Evolutionary conservation across 2,797 vertebrate genomes (phyloP), one percentile per base, ranked within the genome.

Genomic region (Dermochelys coriacea): DNA sequence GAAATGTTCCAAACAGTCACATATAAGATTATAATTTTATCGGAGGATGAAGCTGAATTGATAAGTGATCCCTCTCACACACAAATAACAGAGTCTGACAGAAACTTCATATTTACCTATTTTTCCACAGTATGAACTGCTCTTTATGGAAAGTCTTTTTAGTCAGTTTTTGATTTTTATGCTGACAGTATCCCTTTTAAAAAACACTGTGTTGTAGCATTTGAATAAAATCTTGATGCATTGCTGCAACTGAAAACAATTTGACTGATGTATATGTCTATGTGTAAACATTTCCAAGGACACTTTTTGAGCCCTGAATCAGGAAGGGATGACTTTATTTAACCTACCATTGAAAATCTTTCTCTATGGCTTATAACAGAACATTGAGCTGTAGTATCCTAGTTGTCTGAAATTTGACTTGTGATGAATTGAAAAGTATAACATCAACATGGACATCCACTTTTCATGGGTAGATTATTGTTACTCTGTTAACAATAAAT

Each of bases 381-480:
- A 68, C 19, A n/a, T 68, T 37, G 18, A 68, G 84, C 52, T 71
- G 50, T 49, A 85, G 77, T 9, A 3, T 41, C 8, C 12, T 8
- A 75, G 45, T 27, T 94, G 23, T 50, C 34, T 74, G n/a, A 57
- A 18, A 3, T 91, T 93, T 83, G 25, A 45, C 71, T 87, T 93
- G 79, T 71, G 68, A 82, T 34, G 82, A 87, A 71, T 11, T 83
- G 55, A 54, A 91, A 92, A 85, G 47, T 51, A 52, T 80, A 37
- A 75, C 41, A 88, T n/a, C 29, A 0, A 12, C 52, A 79, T 74
- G 83, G 80, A 91, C 92, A 16, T 47, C 45, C 25, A 80, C 78
- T 77, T 85, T 83, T 91, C 88, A 80, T 91, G 95, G 89, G 95
- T 94, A 96, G 77, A 15, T 18, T 91, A 8, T 49, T 19, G 25